A percentile compares a stretch with the other conserved stretches of the same genome.
Conservation (phyloP, 2,113 vertebrate genomes). For the Neofelis nebulosa region DNA sequence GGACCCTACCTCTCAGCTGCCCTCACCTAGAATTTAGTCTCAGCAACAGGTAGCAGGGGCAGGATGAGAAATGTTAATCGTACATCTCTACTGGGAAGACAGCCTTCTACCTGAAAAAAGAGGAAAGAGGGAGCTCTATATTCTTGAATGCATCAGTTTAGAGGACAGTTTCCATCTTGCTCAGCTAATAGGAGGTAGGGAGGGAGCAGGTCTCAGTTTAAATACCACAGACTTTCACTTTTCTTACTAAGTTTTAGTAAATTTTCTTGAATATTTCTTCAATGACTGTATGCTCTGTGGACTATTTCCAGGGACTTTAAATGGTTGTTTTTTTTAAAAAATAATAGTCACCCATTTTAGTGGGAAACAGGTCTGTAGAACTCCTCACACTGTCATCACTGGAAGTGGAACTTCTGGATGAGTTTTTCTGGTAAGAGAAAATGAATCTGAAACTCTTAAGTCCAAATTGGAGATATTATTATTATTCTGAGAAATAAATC, state of each 20-base stretch:
- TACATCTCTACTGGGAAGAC: neutral
- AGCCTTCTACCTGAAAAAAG: neutral
- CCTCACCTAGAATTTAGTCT: neutral
- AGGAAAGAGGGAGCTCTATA: neutral
- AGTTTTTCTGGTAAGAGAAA: slow-evolving; percentile 28
- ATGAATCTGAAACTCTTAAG: neutral
- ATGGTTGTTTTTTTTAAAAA: neutral
- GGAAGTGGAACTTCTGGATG: neutral
- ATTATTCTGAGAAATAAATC: neutral
- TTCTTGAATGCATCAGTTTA: neutral
- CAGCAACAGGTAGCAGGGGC: neutral
- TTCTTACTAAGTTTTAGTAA: slow-evolving; percentile 5
- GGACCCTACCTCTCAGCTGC: neutral
- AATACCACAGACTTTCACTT: neutral
- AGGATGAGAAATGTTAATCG: neutral
- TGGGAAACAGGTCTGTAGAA: neutral
- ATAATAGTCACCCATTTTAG: neutral
- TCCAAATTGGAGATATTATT: neutral
- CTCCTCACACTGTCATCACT: neutral
- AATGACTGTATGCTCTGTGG: neutral
- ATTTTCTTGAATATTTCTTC: slow-evolving; percentile 16
- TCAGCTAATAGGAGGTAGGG: neutral
- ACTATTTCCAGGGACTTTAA: slow-evolving; percentile 18
- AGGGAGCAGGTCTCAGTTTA: neutral
- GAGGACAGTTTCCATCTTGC: neutral